Percentiles rank a stretch among this genome's conserved stretches.
phyloP scores from a whole-genome alignment of 1,140 invertebrate genomes.

The Parapsyche elsis region DNA sequence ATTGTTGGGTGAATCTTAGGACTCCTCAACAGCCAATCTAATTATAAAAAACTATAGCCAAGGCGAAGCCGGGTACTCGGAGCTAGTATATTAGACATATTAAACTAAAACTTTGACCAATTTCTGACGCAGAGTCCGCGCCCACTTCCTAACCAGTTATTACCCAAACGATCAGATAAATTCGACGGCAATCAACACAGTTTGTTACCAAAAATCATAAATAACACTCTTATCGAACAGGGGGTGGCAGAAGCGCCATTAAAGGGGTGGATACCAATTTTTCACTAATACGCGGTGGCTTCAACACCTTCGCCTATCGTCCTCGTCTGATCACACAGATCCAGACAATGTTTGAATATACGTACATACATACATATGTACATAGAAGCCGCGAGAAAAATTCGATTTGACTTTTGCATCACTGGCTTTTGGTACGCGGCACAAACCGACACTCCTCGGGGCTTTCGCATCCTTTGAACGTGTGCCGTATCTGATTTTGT shows the following conservation, averaged over 20 bases:
- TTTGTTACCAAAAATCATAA: constrained; percentile 47
- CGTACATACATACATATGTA: not conserved
- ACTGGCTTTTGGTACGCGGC: not conserved
- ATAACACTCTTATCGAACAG: constrained; percentile 45
- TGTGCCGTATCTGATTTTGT: too few species aligned
- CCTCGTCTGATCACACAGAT: not conserved
- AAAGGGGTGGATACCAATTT: constrained; percentile 33
- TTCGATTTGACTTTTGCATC: not conserved
- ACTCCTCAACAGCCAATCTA: too few species aligned
- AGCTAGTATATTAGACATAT: not conserved
- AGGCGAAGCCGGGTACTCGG: not conserved
- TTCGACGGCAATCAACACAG: constrained; percentile 51
- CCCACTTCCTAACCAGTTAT: constrained; percentile 19
- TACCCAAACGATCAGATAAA: constrained; percentile 54
- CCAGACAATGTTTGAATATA: not conserved
- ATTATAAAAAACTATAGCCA: too few species aligned
- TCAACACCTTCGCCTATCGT: constrained; percentile 9
- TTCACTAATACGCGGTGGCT: constrained; percentile 21
- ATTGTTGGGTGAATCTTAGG: too few species aligned
- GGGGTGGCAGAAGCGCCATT: constrained; percentile 26
- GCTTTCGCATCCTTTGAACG: too few species aligned
- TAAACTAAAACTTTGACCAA: not conserved
- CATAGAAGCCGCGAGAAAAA: not conserved
- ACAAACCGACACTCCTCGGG: not conserved
- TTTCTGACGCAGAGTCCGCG: not conserved